These are phyloP conservation scores for Anabas testudineus DNA, from an alignment of 2,797 vertebrate species.

Conservation along the genomic window DNA sequence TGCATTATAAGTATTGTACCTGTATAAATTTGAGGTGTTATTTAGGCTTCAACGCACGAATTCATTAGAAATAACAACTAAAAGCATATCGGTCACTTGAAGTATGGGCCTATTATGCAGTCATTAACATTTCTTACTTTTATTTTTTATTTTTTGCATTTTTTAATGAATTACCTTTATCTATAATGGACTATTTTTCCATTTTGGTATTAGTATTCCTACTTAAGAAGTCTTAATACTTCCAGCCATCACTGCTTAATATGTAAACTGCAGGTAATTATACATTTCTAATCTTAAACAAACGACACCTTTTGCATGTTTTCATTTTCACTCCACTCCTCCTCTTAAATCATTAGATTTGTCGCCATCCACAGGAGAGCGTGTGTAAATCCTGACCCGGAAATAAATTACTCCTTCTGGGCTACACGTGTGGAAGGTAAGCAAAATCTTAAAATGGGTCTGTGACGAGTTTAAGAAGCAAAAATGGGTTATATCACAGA, in stretches of 20 bases:
- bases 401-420: conserved; percentile 35
- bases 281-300: background rate
- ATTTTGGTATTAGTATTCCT: too few relatives aligned
- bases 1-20: background rate
- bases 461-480: background rate
- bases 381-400: conserved; percentile 64
- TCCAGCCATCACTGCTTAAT: background rate
- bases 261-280: background rate
- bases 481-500: background rate
- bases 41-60: background rate
- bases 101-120: too few relatives aligned
- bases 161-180: background rate
- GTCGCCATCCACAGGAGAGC: conserved; percentile 33
- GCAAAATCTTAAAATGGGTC: conserved; percentile 14
- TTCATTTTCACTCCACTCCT: background rate
- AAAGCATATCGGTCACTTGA: background rate
- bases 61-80: background rate
- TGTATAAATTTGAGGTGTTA: too few relatives aligned
- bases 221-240: background rate
- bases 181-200: too few relatives aligned
- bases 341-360: background rate
- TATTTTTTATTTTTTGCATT: too few relatives aligned
- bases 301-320: background rate
- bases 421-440: conserved; percentile 71
- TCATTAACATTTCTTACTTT: too few relatives aligned